Conservation (phyloP, 2,888 invertebrate genomes). For the Volucella inflata region DNA sequence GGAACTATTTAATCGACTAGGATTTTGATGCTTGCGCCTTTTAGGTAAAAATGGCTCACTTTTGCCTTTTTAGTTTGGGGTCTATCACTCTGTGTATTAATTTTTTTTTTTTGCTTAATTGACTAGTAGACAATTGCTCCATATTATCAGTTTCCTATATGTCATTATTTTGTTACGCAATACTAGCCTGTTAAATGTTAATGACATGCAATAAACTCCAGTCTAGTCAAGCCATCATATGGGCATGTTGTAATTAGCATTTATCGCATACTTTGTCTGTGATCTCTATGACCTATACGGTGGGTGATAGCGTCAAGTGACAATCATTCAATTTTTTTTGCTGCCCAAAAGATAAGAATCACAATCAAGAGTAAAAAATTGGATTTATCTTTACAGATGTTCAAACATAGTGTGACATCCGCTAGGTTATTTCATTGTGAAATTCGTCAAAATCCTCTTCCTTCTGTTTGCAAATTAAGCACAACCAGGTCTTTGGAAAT, state of each 20-base stretch:
- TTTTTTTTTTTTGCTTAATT: conserved; percentile 12
- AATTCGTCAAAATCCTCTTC: not conserved
- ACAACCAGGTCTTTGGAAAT: conserved; percentile 28
- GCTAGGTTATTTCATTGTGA: conserved; percentile 15
- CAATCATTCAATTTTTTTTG: too few species aligned
- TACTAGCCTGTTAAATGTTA: not conserved
- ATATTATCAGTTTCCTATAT: not conserved
- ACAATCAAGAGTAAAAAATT: not conserved
- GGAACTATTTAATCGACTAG: not conserved
- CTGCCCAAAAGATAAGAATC: not conserved
- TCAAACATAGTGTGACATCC: not conserved
- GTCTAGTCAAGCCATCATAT: not conserved
- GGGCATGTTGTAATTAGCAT: conserved; percentile 5
- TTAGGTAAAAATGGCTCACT: conserved; percentile 3
- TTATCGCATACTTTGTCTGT: conserved; percentile 23
- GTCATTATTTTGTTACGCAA: conserved; percentile 46
- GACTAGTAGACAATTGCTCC: not conserved
- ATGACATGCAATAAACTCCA: not conserved
- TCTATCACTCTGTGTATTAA: not conserved
- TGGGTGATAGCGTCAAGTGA: not conserved
- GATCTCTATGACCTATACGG: not conserved
- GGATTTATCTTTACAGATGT: conserved; percentile 48
- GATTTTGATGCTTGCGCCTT: conserved; percentile 11
- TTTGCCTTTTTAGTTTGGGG: not conserved
- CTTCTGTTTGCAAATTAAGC: conserved; percentile 37